A percentile compares a stretch with the other conserved stretches of the same genome.
phyloP scores from a whole-genome alignment of 1,140 invertebrate genomes.

The Trigoniulus corallinus region DNA sequence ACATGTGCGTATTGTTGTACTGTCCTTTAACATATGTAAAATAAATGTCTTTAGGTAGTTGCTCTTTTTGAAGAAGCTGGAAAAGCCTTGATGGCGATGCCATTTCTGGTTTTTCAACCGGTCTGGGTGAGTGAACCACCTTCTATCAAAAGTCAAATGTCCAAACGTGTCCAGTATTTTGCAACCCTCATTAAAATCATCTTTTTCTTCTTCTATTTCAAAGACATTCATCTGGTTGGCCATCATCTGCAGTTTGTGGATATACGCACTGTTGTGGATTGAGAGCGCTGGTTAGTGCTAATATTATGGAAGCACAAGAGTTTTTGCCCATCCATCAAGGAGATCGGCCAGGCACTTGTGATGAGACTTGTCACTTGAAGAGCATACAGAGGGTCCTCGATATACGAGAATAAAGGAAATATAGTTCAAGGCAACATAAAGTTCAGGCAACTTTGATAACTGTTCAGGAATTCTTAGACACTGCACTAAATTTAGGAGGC shows the following conservation, averaged over 20 bases:
- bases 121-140: constrained; percentile 35
- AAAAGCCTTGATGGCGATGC: constrained; percentile 49
- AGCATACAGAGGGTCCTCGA: background rate
- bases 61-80: constrained; percentile 57
- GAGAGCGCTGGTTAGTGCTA: constrained; percentile 37
- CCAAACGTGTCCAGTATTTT: background rate
- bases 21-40: too few species aligned
- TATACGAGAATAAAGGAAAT: background rate
- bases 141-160: background rate
- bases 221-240: constrained; percentile 45
- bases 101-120: constrained; percentile 54
- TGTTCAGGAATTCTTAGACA: too few species aligned
- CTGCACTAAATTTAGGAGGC: too few species aligned
- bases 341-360: background rate
- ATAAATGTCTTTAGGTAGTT: constrained; percentile 22
- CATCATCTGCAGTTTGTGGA: constrained; percentile 36
- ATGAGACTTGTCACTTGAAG: background rate
- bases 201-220: constrained; percentile 16
- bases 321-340: background rate
- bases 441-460: background rate
- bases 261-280: constrained; percentile 40
- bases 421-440: background rate
- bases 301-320: background rate
- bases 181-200: background rate
- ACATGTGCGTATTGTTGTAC: background rate